Percentiles rank a stretch among this genome's conserved stretches.
Evolutionary conservation across 2,888 invertebrate genomes (phyloP).

Genomic region (Polylopha cassiicola): DNA sequence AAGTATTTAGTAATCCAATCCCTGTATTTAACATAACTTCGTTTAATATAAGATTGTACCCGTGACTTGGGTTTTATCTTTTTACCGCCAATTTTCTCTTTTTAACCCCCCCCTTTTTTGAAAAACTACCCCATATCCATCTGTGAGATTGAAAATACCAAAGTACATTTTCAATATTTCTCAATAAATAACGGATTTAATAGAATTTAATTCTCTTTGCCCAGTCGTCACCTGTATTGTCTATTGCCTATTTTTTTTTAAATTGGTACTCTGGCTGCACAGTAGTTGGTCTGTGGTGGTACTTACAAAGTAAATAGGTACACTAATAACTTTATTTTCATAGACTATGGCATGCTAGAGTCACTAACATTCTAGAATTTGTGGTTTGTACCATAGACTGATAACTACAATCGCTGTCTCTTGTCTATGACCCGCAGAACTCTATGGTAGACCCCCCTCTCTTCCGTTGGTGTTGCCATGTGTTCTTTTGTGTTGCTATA

Average conservation of each 20-base stretch:
- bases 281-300: slow-evolving; percentile 66
- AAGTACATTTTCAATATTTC: too few species aligned
- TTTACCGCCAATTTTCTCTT: too few species aligned
- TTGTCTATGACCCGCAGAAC: slow-evolving; percentile 33
- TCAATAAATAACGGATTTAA: too few species aligned
- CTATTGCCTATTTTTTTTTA: slow-evolving; percentile 45
- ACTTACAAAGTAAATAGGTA: slow-evolving; percentile 48
- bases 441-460: slow-evolving; percentile 48
- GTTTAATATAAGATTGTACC: too few species aligned
- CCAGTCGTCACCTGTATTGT: slow-evolving; percentile 9
- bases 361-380: slow-evolving; percentile 60
- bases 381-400: slow-evolving; percentile 45
- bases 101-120: too few species aligned
- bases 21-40: too few species aligned
- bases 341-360: slow-evolving; percentile 67
- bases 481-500: slow-evolving; percentile 21
- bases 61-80: too few species aligned
- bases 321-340: slow-evolving; percentile 45
- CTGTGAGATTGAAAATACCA: too few species aligned
- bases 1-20: too few species aligned
- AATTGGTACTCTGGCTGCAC: slow-evolving; percentile 32
- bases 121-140: too few species aligned
- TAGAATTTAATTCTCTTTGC: too few species aligned
- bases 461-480: slow-evolving; percentile 54
- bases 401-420: slow-evolving; percentile 30